A percentile compares a stretch with the other conserved stretches of the same genome.
Evolutionary conservation across 2,888 invertebrate genomes (phyloP).

Genomic region (Thymelicus acteon): DNA sequence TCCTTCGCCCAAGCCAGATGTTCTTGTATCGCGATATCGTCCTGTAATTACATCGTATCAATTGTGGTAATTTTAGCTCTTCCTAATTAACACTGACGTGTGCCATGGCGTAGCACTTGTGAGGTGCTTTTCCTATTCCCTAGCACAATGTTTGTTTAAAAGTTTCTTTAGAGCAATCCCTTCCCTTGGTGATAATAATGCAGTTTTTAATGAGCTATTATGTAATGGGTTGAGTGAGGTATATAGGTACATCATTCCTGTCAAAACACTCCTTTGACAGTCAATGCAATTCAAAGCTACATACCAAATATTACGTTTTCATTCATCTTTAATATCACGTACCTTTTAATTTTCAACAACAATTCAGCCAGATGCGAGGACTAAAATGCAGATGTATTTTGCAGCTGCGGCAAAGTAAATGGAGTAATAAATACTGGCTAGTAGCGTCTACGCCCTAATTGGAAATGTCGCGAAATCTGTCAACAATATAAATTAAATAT

Average conservation of each 20-base stretch:
- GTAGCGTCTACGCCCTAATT: slow-evolving; percentile 25
- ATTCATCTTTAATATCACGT: neutral
- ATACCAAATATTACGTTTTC: neutral
- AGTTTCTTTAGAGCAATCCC: too few relatives aligned
- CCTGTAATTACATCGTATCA: slow-evolving; percentile 23
- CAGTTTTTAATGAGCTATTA: too few relatives aligned
- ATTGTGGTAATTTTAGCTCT: slow-evolving; percentile 33
- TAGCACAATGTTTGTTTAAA: too few relatives aligned
- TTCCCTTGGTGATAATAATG: too few relatives aligned
- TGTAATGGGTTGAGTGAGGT: too few relatives aligned
- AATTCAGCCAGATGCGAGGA: neutral
- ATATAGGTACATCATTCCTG: too few relatives aligned
- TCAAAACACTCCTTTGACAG: too few relatives aligned
- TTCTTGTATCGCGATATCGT: slow-evolving; percentile 26
- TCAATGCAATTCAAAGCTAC: too few relatives aligned
- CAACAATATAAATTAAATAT: neutral
- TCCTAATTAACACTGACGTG: slow-evolving; percentile 18
- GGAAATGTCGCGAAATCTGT: slow-evolving; percentile 28
- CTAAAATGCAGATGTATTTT: slow-evolving; percentile 30
- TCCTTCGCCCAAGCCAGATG: slow-evolving; percentile 46
- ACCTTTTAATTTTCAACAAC: neutral
- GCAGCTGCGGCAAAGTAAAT: slow-evolving; percentile 27
- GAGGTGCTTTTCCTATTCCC: too few relatives aligned
- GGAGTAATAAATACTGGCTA: slow-evolving; percentile 26
- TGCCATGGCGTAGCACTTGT: too few relatives aligned